Evolutionary conservation across 2,888 invertebrate genomes (phyloP), one percentile per base, ranked within the genome.

Genomic region (Drosophila multiciliata): DNA sequence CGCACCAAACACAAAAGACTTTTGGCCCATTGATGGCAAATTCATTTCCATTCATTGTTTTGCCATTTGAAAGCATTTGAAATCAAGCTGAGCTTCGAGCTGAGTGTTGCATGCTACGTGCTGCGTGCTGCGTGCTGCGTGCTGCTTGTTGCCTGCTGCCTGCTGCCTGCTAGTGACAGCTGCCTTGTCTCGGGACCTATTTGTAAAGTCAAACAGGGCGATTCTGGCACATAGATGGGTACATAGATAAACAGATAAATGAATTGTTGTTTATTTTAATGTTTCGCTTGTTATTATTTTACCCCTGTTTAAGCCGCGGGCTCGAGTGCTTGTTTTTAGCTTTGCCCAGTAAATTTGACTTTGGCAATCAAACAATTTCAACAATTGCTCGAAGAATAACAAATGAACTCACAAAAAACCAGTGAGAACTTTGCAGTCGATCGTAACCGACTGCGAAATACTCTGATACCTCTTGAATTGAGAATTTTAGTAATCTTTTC

Each of bases 31-130:
- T 65, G 75, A 80, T 71, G 33, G 52, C 15, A 72, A 73, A 85
- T 77, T 71, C 73, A 73, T 74, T 84, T 82, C 74, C 60, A 79
- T 77, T 87, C 66, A 85, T 73, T 79, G 76, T 74, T 57, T 59
- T 12, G n/a, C 59, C 17, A 83, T 73, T 83, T 71, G 55, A 82
- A 77, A 71, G 69, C 62, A 60, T 75, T 87, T 73, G 26, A 71
- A 40, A 63, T 77, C 83, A 82, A 85, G 80, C 83, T 80, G 83
- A 38, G 83, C 29, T 26, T 29, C 20, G 26, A 20, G 61, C 48
- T 35, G 52, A 45, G 23, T 64, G 63, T 2, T 38, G 17, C 17
- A 6, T 17, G 36, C 36, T 36, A 6, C 36, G 1, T 38, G 17
- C 17, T 23, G 45, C 0, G 8, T 45, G 17, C 7, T 23, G 45